phyloP scores from a whole-genome alignment of 1,140 invertebrate genomes.

The Bombus polaris region DNA sequence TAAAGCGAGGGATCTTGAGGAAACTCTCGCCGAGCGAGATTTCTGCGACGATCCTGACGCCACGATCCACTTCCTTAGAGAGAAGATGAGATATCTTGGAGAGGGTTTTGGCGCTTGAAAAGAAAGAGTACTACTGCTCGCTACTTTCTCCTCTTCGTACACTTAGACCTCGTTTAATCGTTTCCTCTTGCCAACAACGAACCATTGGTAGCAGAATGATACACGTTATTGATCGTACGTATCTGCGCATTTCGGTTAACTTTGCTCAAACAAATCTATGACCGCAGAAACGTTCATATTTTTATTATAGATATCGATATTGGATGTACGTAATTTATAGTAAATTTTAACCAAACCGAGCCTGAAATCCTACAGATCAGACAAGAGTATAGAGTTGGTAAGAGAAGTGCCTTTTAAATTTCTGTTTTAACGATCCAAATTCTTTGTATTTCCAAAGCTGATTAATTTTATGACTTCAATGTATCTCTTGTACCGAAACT shows the following conservation, averaged over 20 bases:
- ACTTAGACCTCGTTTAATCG: not conserved
- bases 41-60: conserved; percentile 67
- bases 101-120: conserved; percentile 67
- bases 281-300: too few species aligned
- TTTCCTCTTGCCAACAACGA: not conserved
- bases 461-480: not conserved
- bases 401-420: too few species aligned
- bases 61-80: conserved; percentile 60
- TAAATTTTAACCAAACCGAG: too few species aligned
- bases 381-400: too few species aligned
- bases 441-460: not conserved
- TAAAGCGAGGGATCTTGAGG: conserved; percentile 72
- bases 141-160: not conserved
- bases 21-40: conserved; percentile 72
- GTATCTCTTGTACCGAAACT: not conserved
- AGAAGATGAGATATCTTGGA: conserved; percentile 68
- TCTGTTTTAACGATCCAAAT: not conserved
- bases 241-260: not conserved
- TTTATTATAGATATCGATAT: fast-evolving
- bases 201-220: not conserved
- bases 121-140: conserved; percentile 70
- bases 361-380: too few species aligned
- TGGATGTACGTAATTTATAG: too few species aligned
- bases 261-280: too few species aligned
- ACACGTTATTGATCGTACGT: not conserved